phyloP scores from a whole-genome alignment of 2,888 invertebrate genomes.

The Lasioglossum leucozonium region DNA sequence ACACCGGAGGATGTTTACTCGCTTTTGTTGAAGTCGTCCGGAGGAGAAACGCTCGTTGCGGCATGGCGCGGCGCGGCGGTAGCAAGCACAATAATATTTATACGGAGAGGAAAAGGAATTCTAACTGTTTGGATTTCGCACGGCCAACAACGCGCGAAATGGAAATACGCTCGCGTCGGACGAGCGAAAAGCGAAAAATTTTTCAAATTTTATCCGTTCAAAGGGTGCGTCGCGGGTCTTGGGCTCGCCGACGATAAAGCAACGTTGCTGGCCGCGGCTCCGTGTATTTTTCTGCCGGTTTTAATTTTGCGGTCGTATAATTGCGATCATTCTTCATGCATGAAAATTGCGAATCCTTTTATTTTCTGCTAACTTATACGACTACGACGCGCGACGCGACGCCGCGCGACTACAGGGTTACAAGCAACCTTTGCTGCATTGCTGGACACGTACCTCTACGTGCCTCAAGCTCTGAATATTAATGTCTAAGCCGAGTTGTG shows the following conservation, averaged over 20 bases:
- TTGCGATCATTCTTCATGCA: conserved; percentile 7
- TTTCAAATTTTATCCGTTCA: not conserved
- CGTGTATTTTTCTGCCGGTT: not conserved
- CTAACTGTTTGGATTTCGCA: conserved; percentile 4
- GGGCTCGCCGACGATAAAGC: not conserved
- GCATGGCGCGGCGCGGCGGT: not conserved
- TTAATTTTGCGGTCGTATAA: conserved; percentile 9
- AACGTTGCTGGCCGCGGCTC: too few species aligned
- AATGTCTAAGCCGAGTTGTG: conserved; percentile 41
- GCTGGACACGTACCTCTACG: conserved; percentile 51
- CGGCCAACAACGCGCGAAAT: not conserved
- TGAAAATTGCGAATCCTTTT: conserved; percentile 35
- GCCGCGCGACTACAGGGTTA: not conserved
- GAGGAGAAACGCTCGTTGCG: not conserved
- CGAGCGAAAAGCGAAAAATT: not conserved
- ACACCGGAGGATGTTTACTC: not conserved
- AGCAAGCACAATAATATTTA: not conserved
- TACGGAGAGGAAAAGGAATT: not conserved
- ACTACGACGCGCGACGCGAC: too few species aligned
- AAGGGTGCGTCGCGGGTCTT: too few species aligned
- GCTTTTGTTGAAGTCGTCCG: not conserved
- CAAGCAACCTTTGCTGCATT: conserved; percentile 23
- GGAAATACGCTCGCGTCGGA: not conserved
- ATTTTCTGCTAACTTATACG: conserved; percentile 34
- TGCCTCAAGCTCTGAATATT: conserved; percentile 48